Conservation (phyloP, 2,113 vertebrate genomes). For the Atrichornis clamosus region DNA sequence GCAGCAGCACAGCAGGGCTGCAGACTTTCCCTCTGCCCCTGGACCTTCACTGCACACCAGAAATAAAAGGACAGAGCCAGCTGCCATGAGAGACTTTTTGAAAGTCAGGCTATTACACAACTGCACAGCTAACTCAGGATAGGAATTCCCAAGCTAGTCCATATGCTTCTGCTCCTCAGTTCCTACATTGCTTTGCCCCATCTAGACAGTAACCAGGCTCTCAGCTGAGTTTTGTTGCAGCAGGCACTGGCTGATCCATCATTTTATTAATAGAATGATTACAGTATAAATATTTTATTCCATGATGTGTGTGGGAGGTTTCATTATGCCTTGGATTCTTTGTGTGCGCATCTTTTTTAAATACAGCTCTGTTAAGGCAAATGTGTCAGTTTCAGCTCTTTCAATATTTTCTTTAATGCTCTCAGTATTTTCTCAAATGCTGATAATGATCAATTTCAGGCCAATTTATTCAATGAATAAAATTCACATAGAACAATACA, state of each 20-base stretch:
- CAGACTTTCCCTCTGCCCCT: not conserved
- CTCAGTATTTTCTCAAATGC: slow-evolving; percentile 23
- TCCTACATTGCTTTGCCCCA: not conserved
- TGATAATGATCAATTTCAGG: slow-evolving; percentile 32
- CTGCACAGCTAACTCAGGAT: not conserved
- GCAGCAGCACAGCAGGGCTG: not conserved
- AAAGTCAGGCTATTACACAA: not conserved
- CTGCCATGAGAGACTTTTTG: not conserved
- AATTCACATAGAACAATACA: not conserved
- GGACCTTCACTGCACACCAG: not conserved
- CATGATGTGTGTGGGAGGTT: not conserved
- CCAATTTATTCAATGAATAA: slow-evolving; percentile 27
- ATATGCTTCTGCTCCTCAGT: not conserved
- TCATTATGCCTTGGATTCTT: not conserved
- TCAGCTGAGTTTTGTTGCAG: not conserved
- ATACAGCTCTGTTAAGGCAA: slow-evolving; percentile 3
- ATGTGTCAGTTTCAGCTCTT: slow-evolving; percentile 20
- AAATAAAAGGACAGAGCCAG: not conserved
- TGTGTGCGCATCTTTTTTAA: not conserved
- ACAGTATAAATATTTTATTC: slow-evolving; percentile 55
- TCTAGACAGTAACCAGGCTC: not conserved
- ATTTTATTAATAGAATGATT: slow-evolving; percentile 57
- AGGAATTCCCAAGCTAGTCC: not conserved
- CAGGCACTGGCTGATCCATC: not conserved
- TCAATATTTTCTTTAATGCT: slow-evolving; percentile 25